phyloP scores from a whole-genome alignment of 2,888 invertebrate species.

The Athrips mouffetella region DNA sequence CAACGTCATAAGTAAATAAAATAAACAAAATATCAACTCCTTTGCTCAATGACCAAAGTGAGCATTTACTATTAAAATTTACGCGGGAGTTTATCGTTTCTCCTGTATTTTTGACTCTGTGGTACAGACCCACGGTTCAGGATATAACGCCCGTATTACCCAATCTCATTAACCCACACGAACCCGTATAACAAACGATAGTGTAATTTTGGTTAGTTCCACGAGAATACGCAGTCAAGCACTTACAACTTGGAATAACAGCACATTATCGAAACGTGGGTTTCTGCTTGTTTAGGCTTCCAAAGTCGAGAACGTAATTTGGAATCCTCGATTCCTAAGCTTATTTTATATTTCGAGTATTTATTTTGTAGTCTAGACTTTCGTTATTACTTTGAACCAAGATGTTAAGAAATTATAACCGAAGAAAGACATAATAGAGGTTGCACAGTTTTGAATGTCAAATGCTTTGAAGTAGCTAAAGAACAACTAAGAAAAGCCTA shows the following conservation, averaged over 20 bases:
- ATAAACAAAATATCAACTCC: too few relatives aligned
- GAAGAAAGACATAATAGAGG: too few relatives aligned
- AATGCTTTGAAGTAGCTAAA: too few relatives aligned
- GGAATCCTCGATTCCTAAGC: too few relatives aligned
- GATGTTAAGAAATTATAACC: too few relatives aligned
- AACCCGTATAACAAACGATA: slow-evolving; percentile 4
- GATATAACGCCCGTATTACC: not conserved
- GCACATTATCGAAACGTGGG: slow-evolving; percentile 2
- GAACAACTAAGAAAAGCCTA: too few relatives aligned
- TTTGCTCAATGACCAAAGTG: too few relatives aligned
- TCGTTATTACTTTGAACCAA: too few relatives aligned
- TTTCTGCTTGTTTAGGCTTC: not conserved
- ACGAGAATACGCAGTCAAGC: slow-evolving; percentile 4
- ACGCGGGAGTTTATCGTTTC: too few relatives aligned
- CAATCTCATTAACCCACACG: slow-evolving; percentile 5
- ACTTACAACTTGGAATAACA: not conserved
- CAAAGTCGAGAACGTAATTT: not conserved
- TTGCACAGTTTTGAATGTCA: too few relatives aligned
- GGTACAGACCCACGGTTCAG: not conserved
- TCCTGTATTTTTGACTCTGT: not conserved
- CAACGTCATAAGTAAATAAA: too few relatives aligned
- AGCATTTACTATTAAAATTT: too few relatives aligned
- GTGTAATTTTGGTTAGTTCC: slow-evolving; percentile 5
- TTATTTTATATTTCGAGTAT: not conserved
- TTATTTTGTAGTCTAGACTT: not conserved